Evolutionary conservation across 2,797 vertebrate species (phyloP).

Genomic region (Macropodus opercularis): DNA sequence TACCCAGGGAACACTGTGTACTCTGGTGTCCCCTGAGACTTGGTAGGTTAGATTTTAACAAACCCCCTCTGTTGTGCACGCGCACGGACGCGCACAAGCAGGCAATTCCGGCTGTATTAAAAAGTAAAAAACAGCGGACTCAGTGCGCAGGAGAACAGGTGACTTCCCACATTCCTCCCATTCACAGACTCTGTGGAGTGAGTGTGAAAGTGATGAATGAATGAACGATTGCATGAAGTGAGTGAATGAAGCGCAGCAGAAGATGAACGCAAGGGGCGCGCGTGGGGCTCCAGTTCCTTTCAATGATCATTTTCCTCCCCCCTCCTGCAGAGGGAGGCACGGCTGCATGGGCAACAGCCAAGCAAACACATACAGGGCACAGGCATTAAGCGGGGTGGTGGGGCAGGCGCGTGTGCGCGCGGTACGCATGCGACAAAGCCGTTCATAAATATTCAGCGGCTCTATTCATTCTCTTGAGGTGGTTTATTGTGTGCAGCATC

Average conservation of each 20-base stretch:
- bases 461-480: conserved; percentile 79
- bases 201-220: conserved; percentile 48
- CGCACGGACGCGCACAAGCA: not conserved
- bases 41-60: conserved; percentile 4
- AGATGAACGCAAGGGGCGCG: conserved; percentile 27
- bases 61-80: not conserved
- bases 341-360: conserved; percentile 58
- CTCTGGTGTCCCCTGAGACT: conserved; percentile 57
- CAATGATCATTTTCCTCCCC: conserved; percentile 33
- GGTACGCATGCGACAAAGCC: conserved; percentile 70
- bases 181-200: conserved; percentile 56
- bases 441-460: conserved; percentile 82
- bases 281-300: conserved; percentile 29
- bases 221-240: conserved; percentile 44
- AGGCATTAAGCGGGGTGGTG: not conserved
- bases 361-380: conserved; percentile 50
- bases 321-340: conserved; percentile 50
- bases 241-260: conserved; percentile 51
- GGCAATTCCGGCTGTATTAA: conserved; percentile 13
- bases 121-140: not conserved
- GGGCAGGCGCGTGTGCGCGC: conserved; percentile 7
- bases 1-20: conserved; percentile 66
- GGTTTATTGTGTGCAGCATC: conserved; percentile 75
- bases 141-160: conserved; percentile 17
- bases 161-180: conserved; percentile 38